Percentiles rank a stretch among this genome's conserved stretches.
Evolutionary conservation across 2,113 vertebrate species (phyloP).

Genomic region (Archilochus colubris): DNA sequence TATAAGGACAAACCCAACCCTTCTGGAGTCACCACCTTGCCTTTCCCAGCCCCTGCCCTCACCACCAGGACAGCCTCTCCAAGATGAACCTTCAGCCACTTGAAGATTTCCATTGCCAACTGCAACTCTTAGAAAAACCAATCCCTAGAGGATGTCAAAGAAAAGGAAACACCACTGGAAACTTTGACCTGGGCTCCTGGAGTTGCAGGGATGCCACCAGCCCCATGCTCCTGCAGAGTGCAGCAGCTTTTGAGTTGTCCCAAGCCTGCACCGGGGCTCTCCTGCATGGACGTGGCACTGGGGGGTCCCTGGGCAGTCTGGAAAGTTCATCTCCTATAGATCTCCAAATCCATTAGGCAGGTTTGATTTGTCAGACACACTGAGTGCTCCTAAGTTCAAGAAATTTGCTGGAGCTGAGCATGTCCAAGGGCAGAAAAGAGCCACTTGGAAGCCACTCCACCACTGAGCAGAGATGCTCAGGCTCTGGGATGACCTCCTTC

Average conservation of each 20-base stretch:
- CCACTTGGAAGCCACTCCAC: accelerated
- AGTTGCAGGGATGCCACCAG: background rate
- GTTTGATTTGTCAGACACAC: background rate
- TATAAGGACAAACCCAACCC: background rate
- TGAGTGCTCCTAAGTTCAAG: background rate
- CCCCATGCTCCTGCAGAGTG: accelerated
- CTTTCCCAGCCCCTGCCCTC: background rate
- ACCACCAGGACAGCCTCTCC: background rate
- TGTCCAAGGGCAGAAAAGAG: background rate
- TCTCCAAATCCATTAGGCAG: background rate
- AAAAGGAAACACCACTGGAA: background rate
- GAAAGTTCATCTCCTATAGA: background rate
- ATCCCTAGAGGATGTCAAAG: background rate
- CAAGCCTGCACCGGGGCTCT: background rate
- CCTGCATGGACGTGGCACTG: accelerated
- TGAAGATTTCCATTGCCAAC: background rate
- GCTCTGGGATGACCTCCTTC: background rate
- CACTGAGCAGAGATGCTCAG: background rate
- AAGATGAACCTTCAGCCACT: background rate
- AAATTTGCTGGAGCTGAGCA: background rate
- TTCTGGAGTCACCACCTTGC: background rate
- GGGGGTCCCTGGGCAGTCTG: background rate
- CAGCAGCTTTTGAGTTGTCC: background rate
- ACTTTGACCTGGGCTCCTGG: background rate
- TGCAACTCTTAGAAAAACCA: background rate